phyloP scores from a whole-genome alignment of 2,113 vertebrate genomes.

The Drymodes brunneopygia region DNA sequence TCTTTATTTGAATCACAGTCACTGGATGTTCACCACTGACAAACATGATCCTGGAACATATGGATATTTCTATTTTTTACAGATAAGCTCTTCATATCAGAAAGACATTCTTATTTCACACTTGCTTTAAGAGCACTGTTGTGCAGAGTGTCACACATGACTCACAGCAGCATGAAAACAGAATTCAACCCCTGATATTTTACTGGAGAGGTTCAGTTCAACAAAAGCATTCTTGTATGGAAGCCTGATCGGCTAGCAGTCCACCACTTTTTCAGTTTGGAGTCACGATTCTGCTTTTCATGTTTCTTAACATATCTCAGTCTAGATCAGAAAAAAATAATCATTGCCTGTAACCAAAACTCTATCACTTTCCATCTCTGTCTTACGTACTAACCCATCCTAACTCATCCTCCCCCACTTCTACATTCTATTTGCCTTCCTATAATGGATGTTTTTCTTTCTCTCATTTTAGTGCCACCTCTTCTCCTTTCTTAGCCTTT shows the following conservation, averaged over 20 bases:
- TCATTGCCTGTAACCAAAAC: not conserved
- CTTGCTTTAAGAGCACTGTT: not conserved
- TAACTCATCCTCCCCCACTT: not conserved
- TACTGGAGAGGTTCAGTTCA: not conserved
- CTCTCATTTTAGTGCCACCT: not conserved
- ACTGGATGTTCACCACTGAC: not conserved
- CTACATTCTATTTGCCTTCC: not conserved
- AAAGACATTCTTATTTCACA: not conserved
- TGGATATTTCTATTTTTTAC: not conserved
- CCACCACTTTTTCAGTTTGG: not conserved
- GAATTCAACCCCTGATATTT: not conserved
- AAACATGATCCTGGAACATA: not conserved
- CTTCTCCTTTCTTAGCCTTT: not conserved
- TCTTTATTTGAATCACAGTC: not conserved
- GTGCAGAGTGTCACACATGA: not conserved
- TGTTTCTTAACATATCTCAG: not conserved
- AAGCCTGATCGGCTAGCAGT: not conserved
- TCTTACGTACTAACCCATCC: rapidly evolving
- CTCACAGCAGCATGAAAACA: not conserved
- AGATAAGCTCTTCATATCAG: not conserved
- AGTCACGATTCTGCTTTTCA: not conserved
- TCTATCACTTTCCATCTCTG: not conserved
- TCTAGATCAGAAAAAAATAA: not conserved
- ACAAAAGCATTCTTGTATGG: not conserved
- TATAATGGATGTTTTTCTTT: not conserved